These are phyloP conservation scores for Anastatus disparis DNA, from an alignment of 1,140 invertebrate species.

Conservation along the genomic window DNA sequence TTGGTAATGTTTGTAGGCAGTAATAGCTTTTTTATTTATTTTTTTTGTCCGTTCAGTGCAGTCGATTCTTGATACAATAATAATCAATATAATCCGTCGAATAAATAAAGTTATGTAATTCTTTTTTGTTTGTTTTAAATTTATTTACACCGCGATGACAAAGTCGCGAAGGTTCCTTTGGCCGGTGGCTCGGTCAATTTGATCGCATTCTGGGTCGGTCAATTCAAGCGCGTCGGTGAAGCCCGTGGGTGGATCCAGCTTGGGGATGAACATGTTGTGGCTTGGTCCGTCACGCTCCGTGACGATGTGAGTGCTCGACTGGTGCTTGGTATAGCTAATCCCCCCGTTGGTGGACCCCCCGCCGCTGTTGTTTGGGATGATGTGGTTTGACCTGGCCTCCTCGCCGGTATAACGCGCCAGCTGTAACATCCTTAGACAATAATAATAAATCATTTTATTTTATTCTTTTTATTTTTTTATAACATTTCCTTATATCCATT, in stretches of 20 bases:
- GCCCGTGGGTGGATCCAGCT: constrained; percentile 70
- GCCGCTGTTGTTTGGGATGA: neutral
- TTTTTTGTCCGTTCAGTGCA: too few relatives aligned
- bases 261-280: constrained; percentile 69
- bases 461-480: neutral
- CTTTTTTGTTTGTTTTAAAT: too few relatives aligned
- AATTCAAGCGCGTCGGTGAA: constrained; percentile 71
- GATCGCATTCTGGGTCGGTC: constrained; percentile 68
- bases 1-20: too few relatives aligned
- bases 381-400: constrained; percentile 64
- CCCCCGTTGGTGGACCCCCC: constrained; percentile 50
- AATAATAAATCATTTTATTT: neutral
- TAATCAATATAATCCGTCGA: too few relatives aligned
- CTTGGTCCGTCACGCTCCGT: constrained; percentile 65
- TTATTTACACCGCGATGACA: constrained; percentile 68
- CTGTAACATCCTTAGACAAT: constrained; percentile 61
- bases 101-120: too few relatives aligned
- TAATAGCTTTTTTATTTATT: too few relatives aligned
- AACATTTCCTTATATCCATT: too few relatives aligned
- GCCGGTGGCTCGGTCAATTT: constrained; percentile 64
- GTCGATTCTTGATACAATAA: too few relatives aligned
- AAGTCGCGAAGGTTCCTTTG: constrained; percentile 63
- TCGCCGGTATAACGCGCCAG: constrained; percentile 66
- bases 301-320: constrained; percentile 63
- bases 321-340: constrained; percentile 65